phyloP scores from a whole-genome alignment of 2,888 invertebrate species.

The Rotaria macrura region DNA sequence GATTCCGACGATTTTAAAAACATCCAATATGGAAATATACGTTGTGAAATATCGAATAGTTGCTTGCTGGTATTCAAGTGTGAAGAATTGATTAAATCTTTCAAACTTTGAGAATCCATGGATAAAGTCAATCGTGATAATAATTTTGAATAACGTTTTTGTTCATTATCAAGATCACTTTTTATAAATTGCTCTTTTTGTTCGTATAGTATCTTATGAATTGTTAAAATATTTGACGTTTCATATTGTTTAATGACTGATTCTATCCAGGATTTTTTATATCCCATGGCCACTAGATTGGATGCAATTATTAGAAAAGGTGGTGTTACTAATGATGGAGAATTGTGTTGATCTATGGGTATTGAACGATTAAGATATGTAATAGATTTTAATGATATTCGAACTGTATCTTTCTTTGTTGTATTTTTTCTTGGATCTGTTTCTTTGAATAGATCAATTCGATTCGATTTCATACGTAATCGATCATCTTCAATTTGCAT shows the following conservation, averaged over 20 bases:
- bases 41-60: background rate
- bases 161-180: background rate
- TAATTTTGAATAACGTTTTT: background rate
- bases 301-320: background rate
- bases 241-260: background rate
- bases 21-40: background rate
- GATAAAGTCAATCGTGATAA: background rate
- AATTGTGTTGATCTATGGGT: background rate
- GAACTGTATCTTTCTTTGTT: background rate
- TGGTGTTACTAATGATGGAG: background rate
- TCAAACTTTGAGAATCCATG: background rate
- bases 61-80: no score
- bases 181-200: background rate
- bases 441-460: background rate
- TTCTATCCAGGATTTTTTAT: background rate
- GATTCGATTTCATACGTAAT: background rate
- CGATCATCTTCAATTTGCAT: background rate
- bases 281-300: background rate
- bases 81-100: background rate
- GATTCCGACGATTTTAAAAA: background rate
- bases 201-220: background rate
- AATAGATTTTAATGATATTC: background rate
- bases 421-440: background rate
- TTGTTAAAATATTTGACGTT: background rate
- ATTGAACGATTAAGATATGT: background rate